Percentiles rank a stretch among this genome's conserved stretches.
Conservation (phyloP, 2,888 invertebrate species). For the Caenorhabditis virilis region DNA sequence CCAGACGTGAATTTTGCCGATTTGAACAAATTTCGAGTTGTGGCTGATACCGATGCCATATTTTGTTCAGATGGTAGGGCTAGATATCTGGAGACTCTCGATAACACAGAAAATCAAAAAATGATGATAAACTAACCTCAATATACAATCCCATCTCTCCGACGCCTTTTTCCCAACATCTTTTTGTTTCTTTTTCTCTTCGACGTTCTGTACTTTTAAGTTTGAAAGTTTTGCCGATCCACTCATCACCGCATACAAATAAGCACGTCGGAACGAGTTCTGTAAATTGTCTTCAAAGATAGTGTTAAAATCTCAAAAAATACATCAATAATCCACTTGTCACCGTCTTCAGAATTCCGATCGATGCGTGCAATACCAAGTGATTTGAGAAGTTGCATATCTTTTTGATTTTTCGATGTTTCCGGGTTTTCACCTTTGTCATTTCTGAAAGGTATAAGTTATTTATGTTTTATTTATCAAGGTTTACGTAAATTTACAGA, state of each 20-base stretch:
- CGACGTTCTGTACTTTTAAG: constrained; percentile 19
- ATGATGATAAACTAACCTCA: constrained; percentile 38
- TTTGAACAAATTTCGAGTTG: constrained; percentile 88
- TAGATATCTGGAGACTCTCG: constrained; percentile 53
- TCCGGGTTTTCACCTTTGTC: neutral
- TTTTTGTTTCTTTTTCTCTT: constrained; percentile 43
- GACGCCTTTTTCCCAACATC: constrained; percentile 69
- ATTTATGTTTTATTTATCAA: too few relatives aligned
- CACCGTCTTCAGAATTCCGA: neutral
- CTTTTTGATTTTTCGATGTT: neutral
- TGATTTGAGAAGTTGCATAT: neutral
- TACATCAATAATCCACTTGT: neutral
- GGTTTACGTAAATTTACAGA: too few relatives aligned
- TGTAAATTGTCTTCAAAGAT: constrained; percentile 15
- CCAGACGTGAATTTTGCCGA: constrained; percentile 89
- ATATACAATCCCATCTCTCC: constrained; percentile 72
- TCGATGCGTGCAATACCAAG: neutral
- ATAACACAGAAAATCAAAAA: neutral
- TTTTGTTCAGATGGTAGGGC: constrained; percentile 61
- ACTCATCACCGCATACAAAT: constrained; percentile 52
- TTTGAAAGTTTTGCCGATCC: constrained; percentile 40
- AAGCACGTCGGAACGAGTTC: constrained; percentile 52
- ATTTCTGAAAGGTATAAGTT: neutral
- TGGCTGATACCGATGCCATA: constrained; percentile 71
- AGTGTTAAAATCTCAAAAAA: neutral